phyloP scores from a whole-genome alignment of 2,888 invertebrate genomes.

The Eulithis testata region DNA sequence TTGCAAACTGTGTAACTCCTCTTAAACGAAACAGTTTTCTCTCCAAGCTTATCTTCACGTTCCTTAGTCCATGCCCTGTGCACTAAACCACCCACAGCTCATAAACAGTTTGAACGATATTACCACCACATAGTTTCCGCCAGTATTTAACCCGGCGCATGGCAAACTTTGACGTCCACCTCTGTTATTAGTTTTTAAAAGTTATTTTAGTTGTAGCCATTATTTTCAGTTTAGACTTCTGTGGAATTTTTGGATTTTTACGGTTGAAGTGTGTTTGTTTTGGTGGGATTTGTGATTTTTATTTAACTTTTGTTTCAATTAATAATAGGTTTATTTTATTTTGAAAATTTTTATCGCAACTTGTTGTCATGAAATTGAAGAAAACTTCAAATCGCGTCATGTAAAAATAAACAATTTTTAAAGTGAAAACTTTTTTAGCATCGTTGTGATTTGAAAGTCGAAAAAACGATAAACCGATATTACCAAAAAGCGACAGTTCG shows the following conservation, averaged over 20 bases:
- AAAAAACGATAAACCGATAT: no score
- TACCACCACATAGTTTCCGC: conserved; percentile 38
- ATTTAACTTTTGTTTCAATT: no score
- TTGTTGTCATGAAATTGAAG: no score
- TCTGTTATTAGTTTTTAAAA: conserved; percentile 40
- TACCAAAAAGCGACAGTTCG: no score
- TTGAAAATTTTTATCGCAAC: no score
- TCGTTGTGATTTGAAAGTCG: no score
- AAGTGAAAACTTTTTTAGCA: no score
- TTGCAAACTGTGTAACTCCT: no score
- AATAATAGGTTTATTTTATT: no score
- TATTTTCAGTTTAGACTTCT: conserved; percentile 23
- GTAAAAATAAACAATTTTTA: no score
- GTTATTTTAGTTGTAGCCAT: conserved; percentile 31
- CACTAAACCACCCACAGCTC: conserved; percentile 40
- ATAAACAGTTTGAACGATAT: conserved; percentile 46
- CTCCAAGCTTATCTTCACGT: background rate
- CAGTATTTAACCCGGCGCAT: conserved; percentile 38
- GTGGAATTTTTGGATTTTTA: conserved; percentile 15
- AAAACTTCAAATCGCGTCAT: no score
- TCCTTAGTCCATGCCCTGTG: conserved; percentile 28
- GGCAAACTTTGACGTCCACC: conserved; percentile 34
- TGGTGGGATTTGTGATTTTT: background rate
- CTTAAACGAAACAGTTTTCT: background rate
- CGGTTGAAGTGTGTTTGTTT: conserved; percentile 2